Percentiles rank a stretch among this genome's conserved stretches.
Conservation (phyloP, 2,888 invertebrate species). For the Calameuta idolon region DNA sequence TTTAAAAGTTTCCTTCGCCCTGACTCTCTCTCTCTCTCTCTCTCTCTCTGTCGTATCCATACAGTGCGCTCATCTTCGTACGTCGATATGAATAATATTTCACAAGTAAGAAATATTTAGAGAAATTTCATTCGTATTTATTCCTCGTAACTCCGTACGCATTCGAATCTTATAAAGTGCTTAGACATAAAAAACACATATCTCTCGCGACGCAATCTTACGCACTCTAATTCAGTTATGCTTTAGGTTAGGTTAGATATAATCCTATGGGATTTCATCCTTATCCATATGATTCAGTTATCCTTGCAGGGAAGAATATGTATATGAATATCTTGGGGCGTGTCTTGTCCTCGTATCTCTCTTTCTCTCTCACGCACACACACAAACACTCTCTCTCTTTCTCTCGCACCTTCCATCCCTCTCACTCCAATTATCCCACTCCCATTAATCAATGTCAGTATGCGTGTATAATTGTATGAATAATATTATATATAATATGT, state of each 20-base stretch:
- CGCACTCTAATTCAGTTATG: not conserved
- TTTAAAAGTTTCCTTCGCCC: too few species aligned
- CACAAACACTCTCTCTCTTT: too few species aligned
- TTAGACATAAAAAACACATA: constrained; percentile 6
- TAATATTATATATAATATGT: too few species aligned
- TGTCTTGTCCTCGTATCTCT: constrained; percentile 2
- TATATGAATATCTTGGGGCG: too few species aligned
- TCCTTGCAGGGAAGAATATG: not conserved
- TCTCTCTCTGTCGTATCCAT: too few species aligned
- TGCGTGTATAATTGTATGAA: not conserved
- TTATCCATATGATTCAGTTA: constrained; percentile 2
- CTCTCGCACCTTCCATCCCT: constrained; percentile 12
- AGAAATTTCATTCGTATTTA: constrained; percentile 3
- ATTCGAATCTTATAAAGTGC: not conserved
- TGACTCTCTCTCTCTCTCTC: too few species aligned
- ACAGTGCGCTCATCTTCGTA: not conserved
- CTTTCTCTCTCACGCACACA: not conserved
- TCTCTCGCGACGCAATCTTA: not conserved
- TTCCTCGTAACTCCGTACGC: constrained; percentile 1
- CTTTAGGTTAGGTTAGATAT: too few species aligned
- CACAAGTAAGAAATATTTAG: not conserved
- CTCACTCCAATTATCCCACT: constrained; percentile 8
- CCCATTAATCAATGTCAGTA: constrained; percentile 33
- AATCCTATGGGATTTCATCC: too few species aligned
- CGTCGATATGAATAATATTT: constrained; percentile 13